Evolutionary conservation across 1,140 invertebrate genomes (phyloP), one percentile per base, ranked within the genome.

Genomic region (Ceratosolen solmsi): DNA sequence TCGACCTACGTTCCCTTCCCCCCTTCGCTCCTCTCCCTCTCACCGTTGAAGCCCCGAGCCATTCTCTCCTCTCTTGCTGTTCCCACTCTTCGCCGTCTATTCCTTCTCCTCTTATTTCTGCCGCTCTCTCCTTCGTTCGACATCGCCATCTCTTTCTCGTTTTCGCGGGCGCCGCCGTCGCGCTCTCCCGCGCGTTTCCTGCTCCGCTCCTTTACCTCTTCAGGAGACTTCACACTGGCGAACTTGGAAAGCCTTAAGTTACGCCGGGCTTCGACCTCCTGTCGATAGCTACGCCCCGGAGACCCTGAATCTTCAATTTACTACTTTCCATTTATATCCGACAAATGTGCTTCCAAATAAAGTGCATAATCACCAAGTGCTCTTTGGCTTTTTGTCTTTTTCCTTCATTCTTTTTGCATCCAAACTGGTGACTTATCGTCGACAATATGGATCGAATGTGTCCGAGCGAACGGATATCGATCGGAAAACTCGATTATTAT

Each of bases 1-100:
- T 65, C 25, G 56, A 41, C 74, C 49, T 75, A 73, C 77, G 56
- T 80, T 75, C 77, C 49, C 33, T 72, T 82, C 77, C 73, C 20
- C 80, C 72, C 9, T n/a, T n/a, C 51, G 38, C 20, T 13, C 65
- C 17, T 2, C 5, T 20, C 54, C 8, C 17, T 58, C 54, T 8
- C n/a, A 20, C 54, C 54, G 20, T 30, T n/a, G n/a, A 30, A 63
- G 8, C n/a, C 49, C 20, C 1, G 22, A 58, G 22, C 79, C 80
- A 74, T 74, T 72, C 49, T n/a, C 54, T 58, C 76, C 41, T 56
- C 60, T 4, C 49, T 0, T 22, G 1, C 11, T 17, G 17, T 17
- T 20, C 41, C 75, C n/a, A 11, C 56, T 78, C 60, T 36, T 49
- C 38, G 20, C 15, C 2, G 41, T 78, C 27, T 54, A 17, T 78